These are phyloP conservation scores for Eulithis testata DNA, from an alignment of 2,888 invertebrate species.

Conservation along the genomic window DNA sequence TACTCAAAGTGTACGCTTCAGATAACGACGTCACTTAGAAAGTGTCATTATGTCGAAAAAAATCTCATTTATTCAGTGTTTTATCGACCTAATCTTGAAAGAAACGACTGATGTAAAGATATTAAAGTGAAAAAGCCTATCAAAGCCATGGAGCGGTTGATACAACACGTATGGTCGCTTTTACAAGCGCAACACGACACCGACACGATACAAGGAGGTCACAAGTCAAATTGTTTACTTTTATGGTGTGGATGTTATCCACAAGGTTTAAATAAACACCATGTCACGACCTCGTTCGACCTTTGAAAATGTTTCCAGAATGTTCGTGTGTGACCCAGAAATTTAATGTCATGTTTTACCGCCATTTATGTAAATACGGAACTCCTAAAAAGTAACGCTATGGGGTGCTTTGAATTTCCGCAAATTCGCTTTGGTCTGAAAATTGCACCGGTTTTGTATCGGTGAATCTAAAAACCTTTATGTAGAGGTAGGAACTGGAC, in stretches of 20 bases:
- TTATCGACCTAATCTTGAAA: conserved; percentile 51
- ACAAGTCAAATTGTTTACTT: not conserved
- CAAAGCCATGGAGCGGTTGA: conserved; percentile 49
- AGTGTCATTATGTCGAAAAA: conserved; percentile 31
- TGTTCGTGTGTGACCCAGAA: conserved; percentile 29
- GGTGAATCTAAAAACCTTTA: conserved; percentile 13
- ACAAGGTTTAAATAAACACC: conserved; percentile 12
- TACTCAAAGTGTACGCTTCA: conserved; percentile 30
- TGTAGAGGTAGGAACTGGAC: conserved; percentile 10
- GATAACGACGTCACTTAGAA: conserved; percentile 33
- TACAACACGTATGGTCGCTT: conserved; percentile 50
- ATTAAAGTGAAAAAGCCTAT: conserved; percentile 58
- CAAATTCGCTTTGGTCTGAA: not conserved
- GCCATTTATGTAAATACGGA: conserved; percentile 21
- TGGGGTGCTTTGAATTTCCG: conserved; percentile 17
- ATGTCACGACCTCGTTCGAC: conserved; percentile 19
- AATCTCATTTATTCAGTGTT: conserved; percentile 49
- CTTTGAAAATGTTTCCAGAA: conserved; percentile 13
- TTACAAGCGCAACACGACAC: conserved; percentile 11
- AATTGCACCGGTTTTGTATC: conserved; percentile 6
- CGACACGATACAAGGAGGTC: conserved; percentile 4
- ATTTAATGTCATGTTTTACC: conserved; percentile 27
- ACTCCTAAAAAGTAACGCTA: conserved; percentile 23
- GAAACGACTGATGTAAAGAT: conserved; percentile 58
- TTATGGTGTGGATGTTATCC: not conserved